Evolutionary conservation across 2,888 invertebrate species (phyloP).

Genomic region (Nematopogon swammerdamellus): DNA sequence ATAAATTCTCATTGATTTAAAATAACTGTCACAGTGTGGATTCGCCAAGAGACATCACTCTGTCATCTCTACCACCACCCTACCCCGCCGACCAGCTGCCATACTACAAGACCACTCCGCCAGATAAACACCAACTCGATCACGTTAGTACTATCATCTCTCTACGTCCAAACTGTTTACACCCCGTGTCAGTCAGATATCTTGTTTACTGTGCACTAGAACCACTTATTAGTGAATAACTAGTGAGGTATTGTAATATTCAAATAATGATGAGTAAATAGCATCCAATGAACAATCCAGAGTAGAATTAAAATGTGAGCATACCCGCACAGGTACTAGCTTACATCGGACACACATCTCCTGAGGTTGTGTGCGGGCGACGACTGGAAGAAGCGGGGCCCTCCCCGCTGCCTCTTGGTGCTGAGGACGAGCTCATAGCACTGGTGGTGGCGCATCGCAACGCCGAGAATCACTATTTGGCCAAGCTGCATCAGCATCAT

Average conservation of each 20-base stretch:
- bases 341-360: slow-evolving; percentile 89
- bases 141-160: slow-evolving; percentile 79
- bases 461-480: slow-evolving; percentile 73
- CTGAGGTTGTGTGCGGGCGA: slow-evolving; percentile 74
- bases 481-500: slow-evolving; percentile 16
- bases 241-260: too few species aligned
- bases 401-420: slow-evolving; percentile 68
- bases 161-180: too few species aligned
- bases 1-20: too few species aligned
- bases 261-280: too few species aligned
- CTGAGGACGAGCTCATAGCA: slow-evolving; percentile 84
- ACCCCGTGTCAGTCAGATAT: too few species aligned
- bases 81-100: slow-evolving; percentile 73
- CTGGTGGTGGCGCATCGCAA: slow-evolving; percentile 81
- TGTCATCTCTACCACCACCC: slow-evolving; percentile 59
- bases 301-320: too few species aligned
- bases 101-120: slow-evolving; percentile 74
- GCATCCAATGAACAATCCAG: too few species aligned
- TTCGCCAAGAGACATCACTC: slow-evolving; percentile 41
- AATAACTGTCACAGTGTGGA: slow-evolving; percentile 31
- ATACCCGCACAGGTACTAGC: slow-evolving; percentile 68
- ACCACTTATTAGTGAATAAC: too few species aligned
- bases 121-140: slow-evolving; percentile 88
- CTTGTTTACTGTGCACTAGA: too few species aligned
- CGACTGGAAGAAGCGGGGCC: slow-evolving; percentile 77